Evolutionary conservation across 2,888 invertebrate genomes (phyloP), one percentile per base, ranked within the genome.

Genomic region (Nephrotoma appendiculata): DNA sequence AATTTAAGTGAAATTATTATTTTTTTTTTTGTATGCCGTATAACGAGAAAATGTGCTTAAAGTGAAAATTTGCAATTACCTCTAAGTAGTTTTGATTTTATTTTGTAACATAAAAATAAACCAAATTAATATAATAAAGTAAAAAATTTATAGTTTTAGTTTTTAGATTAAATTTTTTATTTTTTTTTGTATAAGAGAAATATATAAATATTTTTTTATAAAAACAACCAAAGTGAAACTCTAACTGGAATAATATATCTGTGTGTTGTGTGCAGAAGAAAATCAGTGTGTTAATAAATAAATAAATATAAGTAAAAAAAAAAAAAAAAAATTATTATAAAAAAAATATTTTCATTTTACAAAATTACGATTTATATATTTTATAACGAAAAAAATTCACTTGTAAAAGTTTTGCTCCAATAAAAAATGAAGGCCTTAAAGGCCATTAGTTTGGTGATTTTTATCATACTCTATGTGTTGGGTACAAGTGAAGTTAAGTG

Each of bases 391-490:
- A 42, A 85, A 85, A 42, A 85, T n/a, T 85, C 44, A 15, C 7
- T 42, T 19, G 9, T 43, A 15, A n/a, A 85, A 85, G 43, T 44
- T 85, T 85, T 85, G 41, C 15, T 85, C 84, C 15, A 86, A 71
- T 86, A 12, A 89, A 31, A 87, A 88, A 90, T 89, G 90, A 89
- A 89, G 90, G 90, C 90, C 90, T 90, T 90, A 89, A 90, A 89
- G 90, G 90, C 90, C 90, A 90, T 88, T 87, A 88, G 88, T 86
- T 88, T 88, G 87, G 87, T 87, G 71, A 43, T 89, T 87, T 88
- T 42, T 84, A 43, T 84, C 43, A 84, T 84, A 84, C 86, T 88
- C 88, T 87, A 85, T 19, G 45, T 44, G 15, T 31, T 31, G 41
- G 57, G n/a, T 11, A 86, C 41, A 41, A 89, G 88, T 87, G 87